Conservation (phyloP, 2,888 invertebrate genomes). For the Julus scandinavius region DNA sequence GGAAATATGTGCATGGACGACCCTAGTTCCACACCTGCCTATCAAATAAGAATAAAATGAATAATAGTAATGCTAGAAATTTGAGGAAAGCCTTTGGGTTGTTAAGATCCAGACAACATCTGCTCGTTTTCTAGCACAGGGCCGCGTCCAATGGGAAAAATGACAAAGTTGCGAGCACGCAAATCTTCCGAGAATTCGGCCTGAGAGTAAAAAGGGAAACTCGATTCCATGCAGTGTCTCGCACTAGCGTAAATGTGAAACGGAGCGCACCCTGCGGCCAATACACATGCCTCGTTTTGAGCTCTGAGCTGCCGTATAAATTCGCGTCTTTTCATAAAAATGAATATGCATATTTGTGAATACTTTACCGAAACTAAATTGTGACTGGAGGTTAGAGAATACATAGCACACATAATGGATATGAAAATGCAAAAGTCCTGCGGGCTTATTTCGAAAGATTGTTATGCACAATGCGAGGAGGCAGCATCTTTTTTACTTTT, state of each 20-base stretch:
- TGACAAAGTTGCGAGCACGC: neutral
- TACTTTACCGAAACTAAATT: constrained; percentile 48
- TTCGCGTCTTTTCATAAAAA: constrained; percentile 44
- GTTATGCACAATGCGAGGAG: constrained; percentile 48
- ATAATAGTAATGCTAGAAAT: neutral
- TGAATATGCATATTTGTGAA: constrained; percentile 43
- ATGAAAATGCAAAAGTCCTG: constrained; percentile 45
- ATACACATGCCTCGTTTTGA: constrained; percentile 28
- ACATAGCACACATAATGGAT: constrained; percentile 52
- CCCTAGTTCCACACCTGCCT: neutral
- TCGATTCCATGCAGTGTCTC: neutral
- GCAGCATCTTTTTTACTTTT: neutral
- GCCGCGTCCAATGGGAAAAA: neutral
- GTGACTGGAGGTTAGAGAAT: constrained; percentile 37
- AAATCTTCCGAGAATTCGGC: neutral
- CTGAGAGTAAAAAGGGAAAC: neutral
- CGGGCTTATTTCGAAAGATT: constrained; percentile 46
- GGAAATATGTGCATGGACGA: too few relatives aligned
- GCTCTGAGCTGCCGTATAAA: neutral
- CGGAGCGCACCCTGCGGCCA: constrained; percentile 5
- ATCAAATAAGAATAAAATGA: neutral
- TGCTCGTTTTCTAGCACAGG: neutral
- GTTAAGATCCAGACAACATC: neutral
- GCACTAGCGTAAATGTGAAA: constrained; percentile 7
- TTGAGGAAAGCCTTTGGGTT: neutral